Base-by-base conservation (phyloP, 2,888 invertebrate species). In the Abrostola triplasia region DNA sequence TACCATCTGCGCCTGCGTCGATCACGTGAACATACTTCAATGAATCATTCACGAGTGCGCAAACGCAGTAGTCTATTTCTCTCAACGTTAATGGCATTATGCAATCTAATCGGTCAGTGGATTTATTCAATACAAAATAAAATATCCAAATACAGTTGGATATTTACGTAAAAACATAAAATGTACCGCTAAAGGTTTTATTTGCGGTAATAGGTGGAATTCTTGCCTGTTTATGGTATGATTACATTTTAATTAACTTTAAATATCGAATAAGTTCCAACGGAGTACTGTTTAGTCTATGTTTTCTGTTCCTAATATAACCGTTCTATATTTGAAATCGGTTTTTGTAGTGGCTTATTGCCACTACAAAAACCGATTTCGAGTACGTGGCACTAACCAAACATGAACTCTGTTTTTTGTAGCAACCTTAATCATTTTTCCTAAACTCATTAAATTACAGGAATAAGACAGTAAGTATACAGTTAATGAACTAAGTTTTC, bases 221-320 rank as follows among this genome's bases (percentile, higher is more conserved):
- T 12, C 12, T 50, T 13, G 11, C n/a, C 55, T 40, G 10, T 53
- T 41, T 76, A 70, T 49, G 68, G 76, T 55, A 69, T 73, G 51
- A 74, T 74, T 65, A 58, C 49, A 57, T 71, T 73, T 64, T 67
- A 67, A 76, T 74, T 73, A 65, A 57, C 57, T 64, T 62, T 59
- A 67, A 70, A 73, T 73, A 64, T 55, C 64, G 40, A 55, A 68
- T 73, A 59, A 64, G 51, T 54, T 52, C 47, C 49, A 37, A 13
- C 10, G 24, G 36, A 40, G 10, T 51, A 38, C 59, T 41, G 41
- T 52, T 55, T 51, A 55, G n/a, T 63, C 54, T 44, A 63, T 63
- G 44, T 54, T 58, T 63, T 63, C 7, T 63, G 52, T 37, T 35
- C 72, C 58, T 58, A 58, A 60, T 68, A 44, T 41, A 36, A 51